These are phyloP conservation scores for Didymodactylos carnosus DNA, from an alignment of 2,888 invertebrate species.

Conservation along the genomic window DNA sequence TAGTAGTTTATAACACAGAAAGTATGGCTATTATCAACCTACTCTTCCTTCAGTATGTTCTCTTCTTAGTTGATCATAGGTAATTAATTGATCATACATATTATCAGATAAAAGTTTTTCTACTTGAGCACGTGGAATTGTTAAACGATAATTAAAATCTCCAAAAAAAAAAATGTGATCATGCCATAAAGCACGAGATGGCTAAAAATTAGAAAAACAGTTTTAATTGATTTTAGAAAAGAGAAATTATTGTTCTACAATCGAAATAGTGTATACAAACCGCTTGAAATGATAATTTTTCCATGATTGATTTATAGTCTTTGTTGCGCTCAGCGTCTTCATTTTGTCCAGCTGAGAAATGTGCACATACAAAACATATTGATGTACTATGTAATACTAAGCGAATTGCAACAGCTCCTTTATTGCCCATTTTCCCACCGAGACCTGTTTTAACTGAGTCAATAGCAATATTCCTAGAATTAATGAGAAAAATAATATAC, in stretches of 20 bases:
- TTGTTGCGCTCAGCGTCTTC: constrained; percentile 82
- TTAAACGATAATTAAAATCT: constrained; percentile 92
- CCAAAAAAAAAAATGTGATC: constrained; percentile 99
- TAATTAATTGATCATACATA: constrained; percentile 53
- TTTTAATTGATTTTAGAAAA: neutral
- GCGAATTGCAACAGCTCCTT: constrained; percentile 74
- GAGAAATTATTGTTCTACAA: neutral
- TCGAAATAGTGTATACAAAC: too few relatives aligned
- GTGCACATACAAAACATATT: constrained; percentile 89
- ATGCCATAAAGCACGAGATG: constrained; percentile 38
- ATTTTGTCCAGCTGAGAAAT: constrained; percentile 94
- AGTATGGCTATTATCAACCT: neutral
- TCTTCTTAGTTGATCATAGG: constrained; percentile 62
- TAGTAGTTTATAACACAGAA: neutral
- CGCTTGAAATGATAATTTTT: constrained; percentile 41
- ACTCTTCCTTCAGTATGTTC: constrained; percentile 33
- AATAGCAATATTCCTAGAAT: constrained; percentile 47
- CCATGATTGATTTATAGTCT: constrained; percentile 81
- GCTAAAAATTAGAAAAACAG: neutral
- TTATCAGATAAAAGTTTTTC: constrained; percentile 58
- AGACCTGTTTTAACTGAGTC: constrained; percentile 93
- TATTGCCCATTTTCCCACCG: constrained; percentile 90
- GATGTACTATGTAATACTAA: constrained; percentile 77
- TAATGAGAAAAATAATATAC: neutral
- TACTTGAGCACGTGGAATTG: constrained; percentile 79